Evolutionary conservation across 2,888 invertebrate genomes (phyloP), one percentile per base, ranked within the genome.

Genomic region (Parascotia fuliginaria): DNA sequence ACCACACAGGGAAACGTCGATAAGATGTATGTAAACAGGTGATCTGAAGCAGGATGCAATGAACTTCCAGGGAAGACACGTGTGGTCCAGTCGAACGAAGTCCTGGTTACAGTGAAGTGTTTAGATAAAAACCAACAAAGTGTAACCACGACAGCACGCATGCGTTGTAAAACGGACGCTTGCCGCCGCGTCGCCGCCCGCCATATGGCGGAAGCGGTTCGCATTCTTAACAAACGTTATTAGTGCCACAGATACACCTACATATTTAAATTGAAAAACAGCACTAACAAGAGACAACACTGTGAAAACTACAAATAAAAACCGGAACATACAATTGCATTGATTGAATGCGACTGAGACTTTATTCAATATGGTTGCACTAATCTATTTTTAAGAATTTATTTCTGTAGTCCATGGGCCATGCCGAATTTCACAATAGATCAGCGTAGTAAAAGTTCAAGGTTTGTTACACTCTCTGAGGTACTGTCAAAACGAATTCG

Each of bases 131-230:
- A 77, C 71, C 77, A 78, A 77, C 75, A 77, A 73, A 73, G 73
- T 75, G 80, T 71, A 70, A 74, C 78, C 79, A 70, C 79, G 74
- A 69, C 73, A 68, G 75, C 59, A 58, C 62, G 76, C 70, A 70
- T 62, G 67, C 70, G 63, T 71, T 75, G 75, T 74, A 73, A 74
- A 75, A 62, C 64, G 65, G 56, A 65, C 63, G 55, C 59, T 55
- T 58, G 64, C 59, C 52, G 62, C 71, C 74, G 69, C 31, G 11
- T 15, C 71, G 16, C 71, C 73, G 75, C 65, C 61, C 41, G 68
- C 86, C 87, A 87, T 77, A 85, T 85, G 88, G 84, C 86, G 87
- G 87, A 86, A 85, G 81, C 72, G 67, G 76, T 74, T 67, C 63
- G 67, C 75, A 79, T 81, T 81, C 81, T 73, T 57, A 64, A 56